A percentile compares a stretch with the other conserved stretches of the same genome.
phyloP scores from a whole-genome alignment of 2,797 vertebrate species.

The Liasis olivaceus region DNA sequence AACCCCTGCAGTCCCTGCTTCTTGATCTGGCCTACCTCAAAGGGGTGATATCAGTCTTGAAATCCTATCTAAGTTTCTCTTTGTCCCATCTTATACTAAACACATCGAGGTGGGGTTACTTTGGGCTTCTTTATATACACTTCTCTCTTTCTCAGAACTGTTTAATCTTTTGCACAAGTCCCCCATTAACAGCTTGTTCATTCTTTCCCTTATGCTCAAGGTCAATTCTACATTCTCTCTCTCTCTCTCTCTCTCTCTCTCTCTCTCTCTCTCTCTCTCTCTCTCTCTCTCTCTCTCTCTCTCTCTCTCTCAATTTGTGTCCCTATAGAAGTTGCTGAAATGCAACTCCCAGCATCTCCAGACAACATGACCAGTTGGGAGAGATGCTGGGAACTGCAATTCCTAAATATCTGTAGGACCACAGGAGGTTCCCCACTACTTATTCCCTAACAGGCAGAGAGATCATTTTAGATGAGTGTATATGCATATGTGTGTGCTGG shows the following conservation, averaged over 20 bases:
- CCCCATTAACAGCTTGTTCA: neutral
- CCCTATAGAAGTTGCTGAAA: neutral
- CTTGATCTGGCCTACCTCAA: no score
- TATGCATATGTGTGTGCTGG: neutral
- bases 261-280: neutral
- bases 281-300: neutral
- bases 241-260: neutral
- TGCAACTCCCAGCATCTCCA: neutral
- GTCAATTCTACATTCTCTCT: neutral
- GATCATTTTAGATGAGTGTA: neutral
- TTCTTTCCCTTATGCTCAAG: neutral
- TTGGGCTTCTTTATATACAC: neutral
- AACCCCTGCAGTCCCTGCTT: neutral
- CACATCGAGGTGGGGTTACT: neutral
- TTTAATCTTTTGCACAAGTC: neutral
- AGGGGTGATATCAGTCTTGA: neutral
- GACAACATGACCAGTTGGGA: neutral
- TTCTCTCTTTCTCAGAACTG: neutral
- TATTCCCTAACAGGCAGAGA: neutral
- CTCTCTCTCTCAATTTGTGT: neutral
- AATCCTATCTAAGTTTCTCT: neutral
- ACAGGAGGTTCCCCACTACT: neutral
- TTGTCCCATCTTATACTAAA: neutral
- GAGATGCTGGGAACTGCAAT: neutral
- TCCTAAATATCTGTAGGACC: neutral